Base-by-base conservation (phyloP, 2,113 vertebrate genomes). In the Holacanthus passer region DNA sequence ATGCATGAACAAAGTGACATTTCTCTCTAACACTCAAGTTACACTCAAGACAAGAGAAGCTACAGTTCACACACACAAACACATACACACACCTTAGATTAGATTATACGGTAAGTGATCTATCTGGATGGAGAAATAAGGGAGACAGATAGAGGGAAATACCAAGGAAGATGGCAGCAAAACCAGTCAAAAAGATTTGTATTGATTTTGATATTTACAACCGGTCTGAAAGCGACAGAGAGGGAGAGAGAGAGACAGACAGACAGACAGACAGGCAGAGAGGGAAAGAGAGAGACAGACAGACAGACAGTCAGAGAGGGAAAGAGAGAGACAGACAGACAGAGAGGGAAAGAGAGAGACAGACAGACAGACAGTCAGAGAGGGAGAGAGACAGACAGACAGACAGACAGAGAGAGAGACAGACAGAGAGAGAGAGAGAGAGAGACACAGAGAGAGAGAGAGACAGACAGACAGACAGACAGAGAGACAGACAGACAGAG, bases 141-240 rank as follows among this genome's bases (percentile, higher is more conserved):
- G 17, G 43, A 67, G 35, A 56, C 19, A 19, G 2, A 22, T 22
- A 72, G 37, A 32, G 4, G 2, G 11, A 58, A 81, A 78, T 59
- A 41, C 52, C n/a, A 24, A 66, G 12, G 11, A 81, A 55, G 52
- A 53, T 11, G 3, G 14, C 27, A 41, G 9, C 29, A 74, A 37
- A 68, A 35, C 35, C 41, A 3, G 11, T 48, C 56, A 73, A 87
- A 83, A 29, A 14, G 73, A 79, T 88, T 89, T 86, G 85, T 82
- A 89, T 90, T 83, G 90, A 89, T 90, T 80, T 78, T 1, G 19
- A 37, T 22, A 48, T 72, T 80, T 22, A 27, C 3, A 20, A 64
- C 35, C 7, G 47, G 16, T 24, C 29, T n/a, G n/a, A n/a, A n/a
- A 65, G 32, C 59, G 14, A 43, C 19, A 35, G 17, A 11, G 12